A percentile compares a stretch with the other conserved stretches of the same genome.
Conservation (phyloP, 2,113 vertebrate species). For the Mus spicilegus region DNA sequence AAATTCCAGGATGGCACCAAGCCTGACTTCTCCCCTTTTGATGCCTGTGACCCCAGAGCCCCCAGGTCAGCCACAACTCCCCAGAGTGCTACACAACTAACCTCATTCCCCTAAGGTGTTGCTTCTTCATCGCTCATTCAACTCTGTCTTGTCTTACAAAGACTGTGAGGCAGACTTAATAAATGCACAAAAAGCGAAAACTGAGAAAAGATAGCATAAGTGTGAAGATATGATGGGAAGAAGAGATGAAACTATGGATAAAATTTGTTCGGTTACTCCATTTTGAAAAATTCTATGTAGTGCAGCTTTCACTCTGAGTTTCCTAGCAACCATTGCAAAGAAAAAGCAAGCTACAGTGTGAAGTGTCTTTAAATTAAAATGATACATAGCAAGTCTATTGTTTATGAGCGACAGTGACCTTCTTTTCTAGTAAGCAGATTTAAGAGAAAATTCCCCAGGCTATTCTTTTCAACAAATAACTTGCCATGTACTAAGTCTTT, state of each 20-base stretch:
- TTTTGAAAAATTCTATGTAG: not conserved
- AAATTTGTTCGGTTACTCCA: not conserved
- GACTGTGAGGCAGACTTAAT: not conserved
- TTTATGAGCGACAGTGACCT: not conserved
- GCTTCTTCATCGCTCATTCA: not conserved
- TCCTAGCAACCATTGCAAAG: not conserved
- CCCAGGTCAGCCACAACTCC: not conserved
- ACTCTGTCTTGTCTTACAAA: not conserved
- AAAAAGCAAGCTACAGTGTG: not conserved
- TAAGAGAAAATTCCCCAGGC: not conserved
- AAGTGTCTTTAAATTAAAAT: slow-evolving; percentile 23
- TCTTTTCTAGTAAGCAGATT: not conserved
- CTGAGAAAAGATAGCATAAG: not conserved
- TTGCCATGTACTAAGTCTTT: not conserved
- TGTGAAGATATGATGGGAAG: not conserved
- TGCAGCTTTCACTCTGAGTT: not conserved
- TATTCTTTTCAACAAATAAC: not conserved
- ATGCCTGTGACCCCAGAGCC: too few species aligned
- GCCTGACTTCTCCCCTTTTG: not conserved
- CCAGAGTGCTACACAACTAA: too few species aligned
- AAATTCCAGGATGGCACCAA: not conserved
- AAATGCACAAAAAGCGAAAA: not conserved
- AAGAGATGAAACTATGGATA: not conserved
- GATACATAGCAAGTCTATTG: not conserved
- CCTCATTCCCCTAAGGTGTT: not conserved